Base-by-base conservation (phyloP, 1,140 invertebrate species). In the Caenorhabditis inopinata region DNA sequence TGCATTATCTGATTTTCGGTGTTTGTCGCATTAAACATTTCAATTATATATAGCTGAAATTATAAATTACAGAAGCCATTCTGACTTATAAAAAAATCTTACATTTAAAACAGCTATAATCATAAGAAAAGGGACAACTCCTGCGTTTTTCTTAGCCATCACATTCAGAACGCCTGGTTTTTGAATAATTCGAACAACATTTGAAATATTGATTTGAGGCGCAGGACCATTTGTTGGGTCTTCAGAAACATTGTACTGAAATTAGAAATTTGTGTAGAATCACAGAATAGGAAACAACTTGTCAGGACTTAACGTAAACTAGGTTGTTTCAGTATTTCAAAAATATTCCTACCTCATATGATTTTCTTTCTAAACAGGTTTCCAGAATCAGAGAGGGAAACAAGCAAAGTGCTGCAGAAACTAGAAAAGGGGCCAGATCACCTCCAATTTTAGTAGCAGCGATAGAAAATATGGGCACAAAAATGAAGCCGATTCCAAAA, bases 401-500 rank as follows among this genome's bases (percentile, higher is more conserved):
- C 9, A 46, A 27, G 25, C 74, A 73, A 4, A 83, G 45, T n/a
- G 62, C 38, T 14, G 80, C 68, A 23, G 80, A 74, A 1, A 78
- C 49, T 3, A 83, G 38, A 46, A 83, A 32, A n/a, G 82, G 82
- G 1, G 82, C 80, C n/a, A 42, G 35, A 23, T 81, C 81, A 12
- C 45, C 35, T 18, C 77, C 32, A 11, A 83, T 35, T 42, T 82
- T 83, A 0, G 79, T 78, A 9, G 76, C 48, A 14, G 77, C 18
- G 25, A 75, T 79, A 23, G 81, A 83, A 12, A 82, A 51, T n/a
- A 82, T 49, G 1, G 82, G 82, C 2, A 74, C 80, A 32, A 83
- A 79, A n/a, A 83, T 81, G 74, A 83, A 83, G 9, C 82, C 82
- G 14, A 82, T 62, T 23, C 81, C 82, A 74, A 83, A 83, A 18